Conservation (phyloP, 2,797 vertebrate genomes). For the Pachyuromys duprasi region DNA sequence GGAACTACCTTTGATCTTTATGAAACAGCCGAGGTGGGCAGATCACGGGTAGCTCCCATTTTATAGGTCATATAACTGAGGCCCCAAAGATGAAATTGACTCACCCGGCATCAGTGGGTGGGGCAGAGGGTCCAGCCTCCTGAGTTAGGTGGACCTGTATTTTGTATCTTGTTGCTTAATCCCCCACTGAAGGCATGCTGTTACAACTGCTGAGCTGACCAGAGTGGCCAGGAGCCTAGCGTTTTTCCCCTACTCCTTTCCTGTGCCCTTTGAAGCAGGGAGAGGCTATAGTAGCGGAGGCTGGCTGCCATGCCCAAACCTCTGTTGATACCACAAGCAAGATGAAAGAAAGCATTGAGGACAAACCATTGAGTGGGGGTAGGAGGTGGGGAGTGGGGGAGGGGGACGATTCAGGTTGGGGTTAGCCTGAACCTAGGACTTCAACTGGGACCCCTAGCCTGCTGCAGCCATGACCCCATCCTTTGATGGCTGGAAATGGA, state of each 20-base stretch:
- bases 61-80: conserved; percentile 38
- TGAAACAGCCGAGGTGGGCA: neutral
- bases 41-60: conserved; percentile 5
- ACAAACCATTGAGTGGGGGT: neutral
- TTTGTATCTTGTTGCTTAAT: neutral
- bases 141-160: neutral
- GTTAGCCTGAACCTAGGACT: neutral
- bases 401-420: neutral
- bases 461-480: neutral
- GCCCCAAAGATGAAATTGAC: neutral
- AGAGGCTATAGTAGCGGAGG: neutral
- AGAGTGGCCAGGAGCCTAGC: neutral
- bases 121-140: neutral
- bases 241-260: neutral
- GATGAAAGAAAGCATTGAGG: neutral
- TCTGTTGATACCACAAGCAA: neutral
- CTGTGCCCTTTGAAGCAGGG: neutral
- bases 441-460: neutral
- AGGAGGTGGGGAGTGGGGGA: fast-evolving
- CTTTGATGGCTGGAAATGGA: neutral
- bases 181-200: neutral
- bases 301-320: neutral
- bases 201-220: neutral
- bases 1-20: neutral
- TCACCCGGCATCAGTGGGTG: neutral